Evolutionary conservation across 2,888 invertebrate genomes (phyloP).

Genomic region (Pyrochroa serraticornis): DNA sequence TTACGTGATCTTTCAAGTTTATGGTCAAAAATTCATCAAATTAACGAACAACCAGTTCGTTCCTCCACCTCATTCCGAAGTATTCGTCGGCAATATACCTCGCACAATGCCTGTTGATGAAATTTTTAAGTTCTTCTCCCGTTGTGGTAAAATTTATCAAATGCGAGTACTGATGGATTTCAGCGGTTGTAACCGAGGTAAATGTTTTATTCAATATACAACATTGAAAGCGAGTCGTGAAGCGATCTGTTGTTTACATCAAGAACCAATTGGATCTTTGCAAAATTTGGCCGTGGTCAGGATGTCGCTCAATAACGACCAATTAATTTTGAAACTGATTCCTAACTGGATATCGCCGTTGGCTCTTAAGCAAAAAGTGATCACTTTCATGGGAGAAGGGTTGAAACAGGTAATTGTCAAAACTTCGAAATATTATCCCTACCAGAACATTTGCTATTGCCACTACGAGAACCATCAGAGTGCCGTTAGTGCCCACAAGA

Average conservation of each 20-base stretch:
- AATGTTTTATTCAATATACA: conserved; percentile 70
- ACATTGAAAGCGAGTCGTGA: conserved; percentile 64
- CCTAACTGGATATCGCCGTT: conserved; percentile 26
- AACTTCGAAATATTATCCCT: conserved; percentile 3
- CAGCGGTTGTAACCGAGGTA: conserved; percentile 74
- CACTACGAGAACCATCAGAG: conserved; percentile 37
- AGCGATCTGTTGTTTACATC: conserved; percentile 70
- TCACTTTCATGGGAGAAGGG: conserved; percentile 28
- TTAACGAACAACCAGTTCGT: conserved; percentile 31
- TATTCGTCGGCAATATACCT: conserved; percentile 77
- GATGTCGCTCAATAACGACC: conserved; percentile 78
- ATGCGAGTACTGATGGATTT: conserved; percentile 82
- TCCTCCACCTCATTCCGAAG: conserved; percentile 71
- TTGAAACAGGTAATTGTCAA: conserved; percentile 21
- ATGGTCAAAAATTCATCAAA: conserved; percentile 15
- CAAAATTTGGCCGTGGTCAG: conserved; percentile 70
- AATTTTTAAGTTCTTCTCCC: conserved; percentile 70
- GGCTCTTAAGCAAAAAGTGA: conserved; percentile 8
- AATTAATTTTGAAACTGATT: conserved; percentile 67
- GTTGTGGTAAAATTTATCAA: conserved; percentile 71
- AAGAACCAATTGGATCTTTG: conserved; percentile 68
- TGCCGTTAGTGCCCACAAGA: conserved; percentile 37
- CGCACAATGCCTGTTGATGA: conserved; percentile 76
- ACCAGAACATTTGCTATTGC: conserved; percentile 29
- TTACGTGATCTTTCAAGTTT: no score